Evolutionary conservation across 2,888 invertebrate species (phyloP).

Genomic region (Resseliella maxima): DNA sequence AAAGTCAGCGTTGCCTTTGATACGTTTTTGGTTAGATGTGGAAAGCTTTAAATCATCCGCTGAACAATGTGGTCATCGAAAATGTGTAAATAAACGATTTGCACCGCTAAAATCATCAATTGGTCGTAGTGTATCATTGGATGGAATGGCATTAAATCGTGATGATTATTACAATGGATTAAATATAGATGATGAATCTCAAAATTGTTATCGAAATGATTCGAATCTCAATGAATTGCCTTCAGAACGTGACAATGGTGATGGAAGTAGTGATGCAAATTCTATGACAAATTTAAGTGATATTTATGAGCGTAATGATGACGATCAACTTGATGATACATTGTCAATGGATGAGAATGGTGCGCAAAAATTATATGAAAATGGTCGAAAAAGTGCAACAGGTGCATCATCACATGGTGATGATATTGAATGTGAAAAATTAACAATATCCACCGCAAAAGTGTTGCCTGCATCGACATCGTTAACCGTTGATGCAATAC

Average conservation of each 20-base stretch:
- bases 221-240: constrained; percentile 62
- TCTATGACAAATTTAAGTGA: constrained; percentile 41
- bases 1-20: constrained; percentile 73
- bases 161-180: constrained; percentile 61
- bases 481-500: constrained; percentile 63
- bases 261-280: constrained; percentile 25
- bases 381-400: constrained; percentile 33
- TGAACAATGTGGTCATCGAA: constrained; percentile 59
- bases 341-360: constrained; percentile 67
- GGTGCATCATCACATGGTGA: constrained; percentile 34
- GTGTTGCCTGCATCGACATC: constrained; percentile 60
- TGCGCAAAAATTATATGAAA: constrained; percentile 61
- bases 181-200: constrained; percentile 64
- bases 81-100: constrained; percentile 25
- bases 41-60: constrained; percentile 73
- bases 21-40: constrained; percentile 82
- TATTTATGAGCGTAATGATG: constrained; percentile 24
- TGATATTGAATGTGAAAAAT: constrained; percentile 4
- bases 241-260: constrained; percentile 61
- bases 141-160: constrained; percentile 56
- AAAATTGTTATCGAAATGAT: constrained; percentile 63
- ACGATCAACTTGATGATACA: not conserved
- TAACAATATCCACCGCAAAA: not conserved
- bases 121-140: not conserved
- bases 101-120: not conserved